phyloP scores from a whole-genome alignment of 2,113 vertebrate genomes.

The Sinocyclocheilus anshuiensis region DNA sequence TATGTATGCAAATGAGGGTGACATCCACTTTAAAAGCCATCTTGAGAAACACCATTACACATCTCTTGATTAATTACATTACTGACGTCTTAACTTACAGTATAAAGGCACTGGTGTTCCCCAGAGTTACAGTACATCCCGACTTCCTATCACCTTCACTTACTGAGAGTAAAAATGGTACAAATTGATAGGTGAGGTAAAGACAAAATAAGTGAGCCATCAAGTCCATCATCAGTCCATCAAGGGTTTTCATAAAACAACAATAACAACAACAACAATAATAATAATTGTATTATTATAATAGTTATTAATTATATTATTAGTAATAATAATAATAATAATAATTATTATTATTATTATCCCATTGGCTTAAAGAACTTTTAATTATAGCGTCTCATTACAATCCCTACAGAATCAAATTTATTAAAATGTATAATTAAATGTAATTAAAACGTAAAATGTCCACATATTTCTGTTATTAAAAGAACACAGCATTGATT shows the following conservation, averaged over 20 bases:
- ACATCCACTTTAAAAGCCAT: neutral
- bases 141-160: conserved; percentile 48
- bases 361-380: neutral
- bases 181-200: conserved; percentile 16
- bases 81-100: conserved; percentile 42
- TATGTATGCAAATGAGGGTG: neutral
- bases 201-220: neutral
- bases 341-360: neutral
- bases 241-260: neutral
- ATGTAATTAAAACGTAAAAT: neutral
- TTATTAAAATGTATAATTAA: neutral
- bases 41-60: conserved; percentile 29
- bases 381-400: neutral
- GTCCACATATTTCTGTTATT: neutral
- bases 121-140: conserved; percentile 25
- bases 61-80: conserved; percentile 59
- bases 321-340: too few species aligned
- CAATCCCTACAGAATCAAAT: neutral
- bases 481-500: neutral
- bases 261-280: neutral
- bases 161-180: conserved; percentile 40
- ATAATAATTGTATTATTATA: neutral
- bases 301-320: too few species aligned
- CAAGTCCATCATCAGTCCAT: neutral
- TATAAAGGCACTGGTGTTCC: conserved; percentile 49